Conservation (phyloP, 2,797 vertebrate genomes). For the Molossus alvarezi region DNA sequence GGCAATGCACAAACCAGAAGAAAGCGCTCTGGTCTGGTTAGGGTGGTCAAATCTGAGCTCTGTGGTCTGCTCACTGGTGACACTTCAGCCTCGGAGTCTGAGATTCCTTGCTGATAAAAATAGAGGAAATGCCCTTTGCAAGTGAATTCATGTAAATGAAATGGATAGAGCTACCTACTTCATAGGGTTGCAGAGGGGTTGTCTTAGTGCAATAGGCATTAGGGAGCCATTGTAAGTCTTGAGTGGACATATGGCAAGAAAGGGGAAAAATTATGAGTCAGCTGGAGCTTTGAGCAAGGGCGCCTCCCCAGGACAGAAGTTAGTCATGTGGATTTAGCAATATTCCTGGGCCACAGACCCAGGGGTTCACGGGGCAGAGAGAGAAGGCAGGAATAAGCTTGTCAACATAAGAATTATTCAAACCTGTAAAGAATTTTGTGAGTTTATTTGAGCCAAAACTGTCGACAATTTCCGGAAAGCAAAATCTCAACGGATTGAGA, state of each 20-base stretch:
- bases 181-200: not conserved
- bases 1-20: not conserved
- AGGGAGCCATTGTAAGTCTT: not conserved
- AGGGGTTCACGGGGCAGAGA: fast-evolving
- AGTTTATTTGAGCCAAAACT: too few species aligned
- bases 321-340: not conserved
- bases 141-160: conserved; percentile 25
- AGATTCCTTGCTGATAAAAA: not conserved
- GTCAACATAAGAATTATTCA: too few species aligned
- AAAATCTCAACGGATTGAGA: too few species aligned
- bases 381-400: not conserved
- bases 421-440: too few species aligned
- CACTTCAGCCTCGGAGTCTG: not conserved
- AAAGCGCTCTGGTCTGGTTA: not conserved
- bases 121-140: not conserved
- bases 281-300: not conserved
- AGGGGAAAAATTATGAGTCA: not conserved
- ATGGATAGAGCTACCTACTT: not conserved
- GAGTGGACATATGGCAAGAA: not conserved
- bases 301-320: not conserved
- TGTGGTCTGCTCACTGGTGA: not conserved
- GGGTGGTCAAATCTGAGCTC: not conserved
- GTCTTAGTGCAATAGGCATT: not conserved
- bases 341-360: not conserved
- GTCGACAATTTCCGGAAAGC: too few species aligned